Evolutionary conservation across 1,140 invertebrate genomes (phyloP), one percentile per base, ranked within the genome.

Genomic region (Diabrotica virgifera): DNA sequence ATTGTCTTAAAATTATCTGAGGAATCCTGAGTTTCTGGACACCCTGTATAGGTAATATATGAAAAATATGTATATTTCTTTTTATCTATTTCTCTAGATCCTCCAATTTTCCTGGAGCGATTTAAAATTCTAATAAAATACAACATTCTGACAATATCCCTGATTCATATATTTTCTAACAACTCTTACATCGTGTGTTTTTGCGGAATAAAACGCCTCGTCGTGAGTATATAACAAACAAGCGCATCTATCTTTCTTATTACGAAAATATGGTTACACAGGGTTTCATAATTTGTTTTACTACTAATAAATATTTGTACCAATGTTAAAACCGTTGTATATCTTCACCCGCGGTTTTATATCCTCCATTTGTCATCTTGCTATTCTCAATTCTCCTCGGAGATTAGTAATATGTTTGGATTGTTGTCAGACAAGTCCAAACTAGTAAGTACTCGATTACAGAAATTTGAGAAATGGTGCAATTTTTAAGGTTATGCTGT

Each of bases 201-300:
- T 24, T 24, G 24, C 24, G 24, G 24, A 24, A 24, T 24, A 24
- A 24, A 24, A 24, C 24, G 24, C 24, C 24, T 24, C 24, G 24
- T 24, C 24, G 1, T 4, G 4, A n/a, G 40, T 46, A 46, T 46
- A n/a, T 10, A 46, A 46, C 40, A 46, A 46, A 46, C 40, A 3
- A 46, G 40, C 40, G 40, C 40, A 46, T 46, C n/a, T 10, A 46
- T 46, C 40, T 46, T 46, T 46, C 40, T 46, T 46, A 46, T 46
- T 46, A 46, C 40, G n/a, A n/a, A 46, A 46, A 46, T 46, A 46
- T 46, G 40, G 40, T n/a, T n/a, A 46, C 40, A n/a, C 40, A 46
- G n/a, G 8, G 40, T 46, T 46, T 46, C 40, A 46, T 46, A 46
- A 46, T 46, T 46, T 46, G 40, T 46, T 46, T 46, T 46, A 46